Conservation (phyloP, 2,113 vertebrate genomes). For the Sorex fumeus region DNA sequence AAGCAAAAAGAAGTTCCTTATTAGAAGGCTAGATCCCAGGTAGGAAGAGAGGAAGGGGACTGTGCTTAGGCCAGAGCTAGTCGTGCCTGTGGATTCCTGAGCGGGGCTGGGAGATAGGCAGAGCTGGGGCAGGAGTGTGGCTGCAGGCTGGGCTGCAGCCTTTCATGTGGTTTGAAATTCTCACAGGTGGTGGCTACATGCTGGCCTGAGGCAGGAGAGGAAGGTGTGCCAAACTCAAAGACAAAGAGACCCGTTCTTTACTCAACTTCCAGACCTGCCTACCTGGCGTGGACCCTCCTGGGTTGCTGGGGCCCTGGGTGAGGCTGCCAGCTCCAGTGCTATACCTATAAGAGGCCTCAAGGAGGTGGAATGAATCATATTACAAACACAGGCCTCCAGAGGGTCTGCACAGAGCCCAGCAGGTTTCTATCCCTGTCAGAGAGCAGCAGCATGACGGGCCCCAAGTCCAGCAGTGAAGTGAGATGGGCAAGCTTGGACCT, state of each 20-base stretch:
- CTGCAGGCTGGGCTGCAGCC: not conserved
- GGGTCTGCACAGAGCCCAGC: not conserved
- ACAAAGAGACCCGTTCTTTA: conserved; percentile 64
- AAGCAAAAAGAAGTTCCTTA: not conserved
- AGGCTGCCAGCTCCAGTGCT: not conserved
- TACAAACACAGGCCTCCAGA: not conserved
- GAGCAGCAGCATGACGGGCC: not conserved
- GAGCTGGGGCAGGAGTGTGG: not conserved
- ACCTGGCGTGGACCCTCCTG: not conserved
- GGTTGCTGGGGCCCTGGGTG: not conserved
- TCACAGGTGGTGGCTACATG: not conserved
- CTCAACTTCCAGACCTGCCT: not conserved
- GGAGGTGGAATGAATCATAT: not conserved
- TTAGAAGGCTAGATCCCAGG: not conserved
- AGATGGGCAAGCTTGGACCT: not conserved
- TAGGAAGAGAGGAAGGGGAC: not conserved
- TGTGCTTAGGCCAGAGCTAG: accelerated
- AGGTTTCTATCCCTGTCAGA: not conserved
- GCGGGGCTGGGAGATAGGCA: not conserved
- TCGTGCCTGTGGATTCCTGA: not conserved
- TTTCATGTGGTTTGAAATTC: conserved; percentile 52
- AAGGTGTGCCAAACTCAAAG: conserved; percentile 39
- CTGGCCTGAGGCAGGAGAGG: conserved; percentile 53
- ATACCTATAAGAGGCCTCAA: not conserved
- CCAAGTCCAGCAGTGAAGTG: not conserved